Evolutionary conservation across 2,797 vertebrate genomes (phyloP).

Genomic region (Pseudochirops cupreus): DNA sequence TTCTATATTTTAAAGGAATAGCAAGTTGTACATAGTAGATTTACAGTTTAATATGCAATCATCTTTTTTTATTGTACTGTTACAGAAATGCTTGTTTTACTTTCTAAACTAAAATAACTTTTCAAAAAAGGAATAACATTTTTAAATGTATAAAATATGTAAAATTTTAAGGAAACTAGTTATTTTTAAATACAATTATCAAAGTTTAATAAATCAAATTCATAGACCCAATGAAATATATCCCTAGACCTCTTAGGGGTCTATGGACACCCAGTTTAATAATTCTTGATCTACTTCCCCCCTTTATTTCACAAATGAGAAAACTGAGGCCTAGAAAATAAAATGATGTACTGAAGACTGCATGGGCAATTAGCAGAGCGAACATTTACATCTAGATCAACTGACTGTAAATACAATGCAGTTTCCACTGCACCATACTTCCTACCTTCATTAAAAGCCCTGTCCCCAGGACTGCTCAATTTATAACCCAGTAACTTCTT

Average conservation of each 20-base stretch:
- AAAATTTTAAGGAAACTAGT: no score
- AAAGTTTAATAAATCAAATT: not conserved
- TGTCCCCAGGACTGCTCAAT: not conserved
- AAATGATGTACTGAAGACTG: not conserved
- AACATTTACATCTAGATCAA: not conserved
- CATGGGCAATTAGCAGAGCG: no score
- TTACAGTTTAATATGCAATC: no score
- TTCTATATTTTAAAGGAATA: no score
- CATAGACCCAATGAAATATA: not conserved
- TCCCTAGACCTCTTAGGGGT: not conserved
- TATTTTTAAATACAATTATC: no score
- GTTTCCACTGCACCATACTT: not conserved
- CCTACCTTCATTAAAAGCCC: not conserved
- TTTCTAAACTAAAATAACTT: no score
- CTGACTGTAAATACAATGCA: not conserved
- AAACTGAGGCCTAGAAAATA: not conserved
- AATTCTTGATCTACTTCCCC: not conserved
- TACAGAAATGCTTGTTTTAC: no score
- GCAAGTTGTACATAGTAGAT: no score
- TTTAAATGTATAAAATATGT: not conserved
- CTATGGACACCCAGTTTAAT: not conserved
- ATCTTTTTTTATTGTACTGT: no score
- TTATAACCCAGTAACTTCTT: conserved; percentile 4
- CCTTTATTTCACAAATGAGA: not conserved
- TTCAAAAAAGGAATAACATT: not conserved